Conservation (phyloP, 2,888 invertebrate species). For the Drosophila recens region DNA sequence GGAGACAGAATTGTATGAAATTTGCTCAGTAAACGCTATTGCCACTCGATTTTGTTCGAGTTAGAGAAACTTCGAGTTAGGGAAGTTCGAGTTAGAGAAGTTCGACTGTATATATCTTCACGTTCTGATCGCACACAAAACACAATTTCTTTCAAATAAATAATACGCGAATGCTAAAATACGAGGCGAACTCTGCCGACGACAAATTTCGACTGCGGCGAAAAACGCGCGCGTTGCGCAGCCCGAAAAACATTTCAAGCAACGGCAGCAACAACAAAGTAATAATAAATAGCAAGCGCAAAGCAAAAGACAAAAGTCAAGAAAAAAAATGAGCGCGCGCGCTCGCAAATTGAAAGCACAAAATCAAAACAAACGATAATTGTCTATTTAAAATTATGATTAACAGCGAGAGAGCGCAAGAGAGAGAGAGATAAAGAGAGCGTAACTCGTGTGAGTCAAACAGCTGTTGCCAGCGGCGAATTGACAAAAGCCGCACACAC, state of each 20-base stretch:
- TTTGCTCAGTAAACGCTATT: no score
- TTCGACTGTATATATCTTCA: slow-evolving; percentile 61
- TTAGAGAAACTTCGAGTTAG: no score
- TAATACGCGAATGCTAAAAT: slow-evolving; percentile 59
- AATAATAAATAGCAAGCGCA: slow-evolving; percentile 45
- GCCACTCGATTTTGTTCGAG: no score
- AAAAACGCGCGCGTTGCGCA: slow-evolving; percentile 58
- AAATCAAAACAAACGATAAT: slow-evolving; percentile 78
- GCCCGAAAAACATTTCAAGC: slow-evolving; percentile 54
- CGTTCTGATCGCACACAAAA: slow-evolving; percentile 57
- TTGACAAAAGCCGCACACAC: slow-evolving; percentile 59
- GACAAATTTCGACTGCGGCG: slow-evolving; percentile 79
- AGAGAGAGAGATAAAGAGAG: slow-evolving; percentile 17
- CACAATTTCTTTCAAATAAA: slow-evolving; percentile 54
- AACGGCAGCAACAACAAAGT: slow-evolving; percentile 41
- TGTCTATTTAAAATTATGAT: slow-evolving; percentile 81
- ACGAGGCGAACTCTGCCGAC: slow-evolving; percentile 72
- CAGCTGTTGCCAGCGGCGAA: slow-evolving; percentile 77
- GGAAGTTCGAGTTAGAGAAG: no score
- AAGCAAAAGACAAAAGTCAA: slow-evolving; percentile 43
- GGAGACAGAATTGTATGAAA: no score
- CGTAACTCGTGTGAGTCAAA: slow-evolving; percentile 29
- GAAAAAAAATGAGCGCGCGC: slow-evolving; percentile 60
- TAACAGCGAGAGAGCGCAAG: slow-evolving; percentile 42
- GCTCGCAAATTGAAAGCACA: slow-evolving; percentile 74